Evolutionary conservation across 2,113 vertebrate genomes (phyloP), one percentile per base, ranked within the genome.

Genomic region (Chloebia gouldiae): DNA sequence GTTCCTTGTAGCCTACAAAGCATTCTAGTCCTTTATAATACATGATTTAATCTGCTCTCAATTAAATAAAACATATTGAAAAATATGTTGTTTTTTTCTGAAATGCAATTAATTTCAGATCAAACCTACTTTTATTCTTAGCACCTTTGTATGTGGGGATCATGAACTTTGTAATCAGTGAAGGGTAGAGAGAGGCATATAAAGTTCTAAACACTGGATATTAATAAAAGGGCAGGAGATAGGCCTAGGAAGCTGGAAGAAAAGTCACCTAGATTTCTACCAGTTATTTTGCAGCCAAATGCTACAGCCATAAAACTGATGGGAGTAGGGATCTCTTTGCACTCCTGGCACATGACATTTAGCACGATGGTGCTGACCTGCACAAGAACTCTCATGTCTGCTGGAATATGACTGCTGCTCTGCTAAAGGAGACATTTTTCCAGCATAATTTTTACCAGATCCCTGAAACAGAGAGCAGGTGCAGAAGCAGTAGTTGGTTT

Each of bases 61-160:
- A 81, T 84, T 75, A 47, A 87, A 79, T 90, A 42, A 87, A 86
- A 86, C 71, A 69, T 20, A 25, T 27, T 28, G 22, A 63, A 77
- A 49, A 94, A 68, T 24, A 39, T 39, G 39, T 39, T 3, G 2
- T 8, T 39, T 86, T 84, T 93, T 73, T 11, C 25, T 45, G 15
- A 97, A 96, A 92, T 95, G 59, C 54, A 97, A 76, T 97, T 96
- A 92, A 95, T 95, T 96, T 78, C 61, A 76, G 44, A 86, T 90
- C 86, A 97, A 92, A 70, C 40, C 14, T 79, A 18, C 59, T 93
- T 63, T 85, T 83, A 40, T 87, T 94, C 76, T 86, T 72, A 90
- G 7, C 54, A 59, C n/a, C 39, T 76, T 90, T 81, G 11, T 37
- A n/a, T 80, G 84, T 88, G 15, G 28, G 35, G 33, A 88, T 64